Evolutionary conservation across 1,140 invertebrate genomes (phyloP), one percentile per base, ranked within the genome.

Genomic region (Himalopsyche phryganea): DNA sequence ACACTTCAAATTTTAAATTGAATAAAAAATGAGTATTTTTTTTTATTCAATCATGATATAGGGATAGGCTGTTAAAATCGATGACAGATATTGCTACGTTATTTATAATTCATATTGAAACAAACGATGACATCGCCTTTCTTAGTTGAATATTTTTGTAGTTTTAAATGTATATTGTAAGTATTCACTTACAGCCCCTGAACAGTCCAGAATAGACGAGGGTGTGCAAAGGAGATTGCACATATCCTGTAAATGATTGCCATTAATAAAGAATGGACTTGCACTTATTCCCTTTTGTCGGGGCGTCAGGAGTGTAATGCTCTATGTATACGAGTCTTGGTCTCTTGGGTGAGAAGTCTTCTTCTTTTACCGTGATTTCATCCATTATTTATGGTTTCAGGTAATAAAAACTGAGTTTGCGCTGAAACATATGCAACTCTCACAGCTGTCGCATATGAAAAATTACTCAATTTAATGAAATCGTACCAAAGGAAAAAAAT

Each of bases 221-320:
- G 59, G 59, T 61, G 59, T 56, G 52, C 59, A 23, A 50, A 61
- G 53, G 60, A 61, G 60, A 61, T 61, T 61, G 60, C 60, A 56
- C 60, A 61, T 61, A 61, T 61, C 60, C 60, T 61, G 54, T 61
- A 61, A 61, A 61, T 61, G 60, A 61, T 61, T 61, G 60, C 60
- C 60, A 61, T 61, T 61, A 61, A 61, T 61, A 61, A 61, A 61
- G 60, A 57, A 61, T 61, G 54, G 60, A 48, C 54, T 53, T 45
- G 54, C 28, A 57, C 49, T 56, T 56, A 53, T 41, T 28, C 23
- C 23, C 23, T 28, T 28, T 28, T 28, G 23, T 28, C 23, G 23
- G 23, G 23, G 42, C 46, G 41, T 54, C 52, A 44, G 44, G 13
- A 54, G 52, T 52, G 50, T 52, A 52, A 52, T 52, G 50, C 38